Conservation (phyloP, 2,797 vertebrate species). For the Rhinogobio ventralis region DNA sequence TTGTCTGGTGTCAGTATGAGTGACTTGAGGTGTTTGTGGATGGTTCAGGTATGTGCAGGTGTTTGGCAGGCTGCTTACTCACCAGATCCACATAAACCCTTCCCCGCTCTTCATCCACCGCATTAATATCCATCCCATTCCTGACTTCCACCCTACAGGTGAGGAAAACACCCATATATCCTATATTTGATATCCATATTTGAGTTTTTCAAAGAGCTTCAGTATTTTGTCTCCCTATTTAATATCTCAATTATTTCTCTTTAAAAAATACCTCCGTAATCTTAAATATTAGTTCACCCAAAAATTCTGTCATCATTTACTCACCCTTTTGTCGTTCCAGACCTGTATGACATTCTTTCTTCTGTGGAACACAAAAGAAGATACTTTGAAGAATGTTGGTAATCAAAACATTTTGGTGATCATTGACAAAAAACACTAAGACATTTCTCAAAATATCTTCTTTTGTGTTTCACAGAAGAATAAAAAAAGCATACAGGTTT, state of each 20-base stretch:
- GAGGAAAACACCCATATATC: background rate
- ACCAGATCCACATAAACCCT: slow-evolving; percentile 84
- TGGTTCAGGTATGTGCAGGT: slow-evolving; percentile 88
- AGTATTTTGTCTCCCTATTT: background rate
- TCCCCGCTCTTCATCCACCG: slow-evolving; percentile 87
- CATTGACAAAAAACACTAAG: background rate
- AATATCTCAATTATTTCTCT: background rate
- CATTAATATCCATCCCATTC: slow-evolving; percentile 84
- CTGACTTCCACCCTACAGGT: slow-evolving; percentile 82
- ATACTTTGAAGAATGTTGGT: background rate
- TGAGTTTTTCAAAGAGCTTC: background rate
- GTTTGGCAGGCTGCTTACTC: slow-evolving; percentile 84
- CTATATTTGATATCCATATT: too few species aligned
- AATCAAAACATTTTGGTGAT: background rate
- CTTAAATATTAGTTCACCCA: background rate
- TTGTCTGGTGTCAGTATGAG: slow-evolving; percentile 32
- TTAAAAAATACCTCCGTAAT: background rate
- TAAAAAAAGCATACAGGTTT: background rate
- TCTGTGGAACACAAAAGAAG: background rate
- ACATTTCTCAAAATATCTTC: background rate
- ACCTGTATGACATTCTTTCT: background rate
- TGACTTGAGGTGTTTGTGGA: slow-evolving; percentile 38
- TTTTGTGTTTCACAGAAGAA: background rate
- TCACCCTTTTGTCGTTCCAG: background rate
- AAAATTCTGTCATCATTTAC: background rate